These are phyloP conservation scores for Pontoporia blainvillei DNA, from an alignment of 2,113 vertebrate species.

Conservation along the genomic window DNA sequence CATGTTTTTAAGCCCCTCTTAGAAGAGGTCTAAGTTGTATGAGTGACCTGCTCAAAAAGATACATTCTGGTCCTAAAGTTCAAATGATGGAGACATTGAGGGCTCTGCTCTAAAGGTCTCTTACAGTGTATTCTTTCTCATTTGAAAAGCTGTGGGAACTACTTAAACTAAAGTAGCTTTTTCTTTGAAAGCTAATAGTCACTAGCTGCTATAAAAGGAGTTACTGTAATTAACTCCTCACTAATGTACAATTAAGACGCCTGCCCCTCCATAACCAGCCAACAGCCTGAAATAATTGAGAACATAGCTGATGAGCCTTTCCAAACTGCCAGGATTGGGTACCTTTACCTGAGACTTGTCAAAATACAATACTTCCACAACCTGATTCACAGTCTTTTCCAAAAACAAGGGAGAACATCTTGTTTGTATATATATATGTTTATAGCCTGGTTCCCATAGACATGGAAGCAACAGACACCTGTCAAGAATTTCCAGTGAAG, in stretches of 20 bases:
- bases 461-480: background rate
- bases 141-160: conserved; percentile 46
- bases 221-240: conserved; percentile 71
- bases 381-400: background rate
- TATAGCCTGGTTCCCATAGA: background rate
- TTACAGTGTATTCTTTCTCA: background rate
- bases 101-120: background rate
- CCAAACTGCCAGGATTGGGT: background rate
- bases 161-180: conserved; percentile 52
- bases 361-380: background rate
- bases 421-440: background rate
- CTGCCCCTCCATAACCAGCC: conserved; percentile 51
- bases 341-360: background rate
- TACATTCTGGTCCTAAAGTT: background rate
- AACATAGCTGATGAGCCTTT: conserved; percentile 33
- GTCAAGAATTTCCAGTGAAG: background rate
- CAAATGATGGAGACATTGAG: background rate
- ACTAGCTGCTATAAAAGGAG: conserved; percentile 53
- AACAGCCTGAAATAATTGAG: conserved; percentile 68
- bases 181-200: conserved; percentile 68
- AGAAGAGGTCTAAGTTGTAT: background rate
- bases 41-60: background rate
- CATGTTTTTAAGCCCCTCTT: background rate
- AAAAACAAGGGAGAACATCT: background rate
- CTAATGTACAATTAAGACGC: conserved; percentile 67